A percentile compares a stretch with the other conserved stretches of the same genome.
phyloP scores from a whole-genome alignment of 2,797 vertebrate genomes.

The Eospalax fontanierii region DNA sequence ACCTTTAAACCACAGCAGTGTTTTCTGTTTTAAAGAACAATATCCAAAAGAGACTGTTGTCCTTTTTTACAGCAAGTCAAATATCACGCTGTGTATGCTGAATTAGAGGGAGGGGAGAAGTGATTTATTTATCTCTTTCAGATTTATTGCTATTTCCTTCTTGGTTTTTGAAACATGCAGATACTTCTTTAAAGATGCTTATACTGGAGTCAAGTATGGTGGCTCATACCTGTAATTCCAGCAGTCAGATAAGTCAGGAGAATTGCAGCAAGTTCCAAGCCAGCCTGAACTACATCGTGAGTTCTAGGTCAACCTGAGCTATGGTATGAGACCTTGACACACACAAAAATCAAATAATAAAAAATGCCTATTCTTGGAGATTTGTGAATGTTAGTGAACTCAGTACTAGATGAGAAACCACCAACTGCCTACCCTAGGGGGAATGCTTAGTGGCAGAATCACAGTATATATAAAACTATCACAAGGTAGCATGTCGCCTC shows the following conservation, averaged over 20 bases:
- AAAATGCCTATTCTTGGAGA: background rate
- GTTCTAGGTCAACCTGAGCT: no score
- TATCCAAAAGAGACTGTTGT: constrained; percentile 44
- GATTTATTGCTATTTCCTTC: background rate
- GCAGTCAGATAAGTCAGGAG: background rate
- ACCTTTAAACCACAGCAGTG: background rate
- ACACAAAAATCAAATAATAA: background rate
- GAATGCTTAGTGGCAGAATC: background rate
- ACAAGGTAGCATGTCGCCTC: background rate
- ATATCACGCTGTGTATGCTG: constrained; percentile 6
- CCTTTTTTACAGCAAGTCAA: constrained; percentile 6
- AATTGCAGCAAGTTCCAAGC: background rate
- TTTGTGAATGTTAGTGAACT: background rate
- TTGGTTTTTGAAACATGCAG: constrained; percentile 38
- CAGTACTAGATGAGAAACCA: background rate
- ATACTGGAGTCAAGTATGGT: background rate
- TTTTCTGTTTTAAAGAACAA: constrained; percentile 57
- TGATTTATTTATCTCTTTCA: background rate
- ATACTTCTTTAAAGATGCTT: background rate
- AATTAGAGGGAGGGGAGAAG: fast-evolving
- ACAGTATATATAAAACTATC: background rate
- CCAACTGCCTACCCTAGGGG: no score
- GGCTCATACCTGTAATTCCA: background rate
- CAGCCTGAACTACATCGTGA: no score
- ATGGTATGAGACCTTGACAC: background rate